Evolutionary conservation across 2,888 invertebrate species (phyloP), one percentile per base, ranked within the genome.

Genomic region (Drosophila cracens): DNA sequence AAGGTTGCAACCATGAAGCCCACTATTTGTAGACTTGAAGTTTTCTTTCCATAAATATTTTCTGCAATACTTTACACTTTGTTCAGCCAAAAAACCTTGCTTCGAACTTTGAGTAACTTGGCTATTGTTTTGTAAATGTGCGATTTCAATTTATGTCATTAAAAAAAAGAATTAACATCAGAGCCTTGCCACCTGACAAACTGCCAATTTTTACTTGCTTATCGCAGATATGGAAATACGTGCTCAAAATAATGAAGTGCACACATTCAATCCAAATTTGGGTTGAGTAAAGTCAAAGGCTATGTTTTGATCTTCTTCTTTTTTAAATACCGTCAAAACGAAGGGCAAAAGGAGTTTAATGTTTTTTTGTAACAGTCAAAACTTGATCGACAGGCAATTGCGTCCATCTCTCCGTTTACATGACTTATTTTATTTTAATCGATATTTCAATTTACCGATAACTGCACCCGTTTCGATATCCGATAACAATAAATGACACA

Each of bases 231-330:
- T 27, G 13, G 25, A 34, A 0, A 46, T 13, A 49, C 27, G 51
- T 43, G 48, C 38, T 70, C 27, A 52, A 65, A 62, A 40, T 64
- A 54, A 49, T 29, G 16, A 48, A 33, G 51, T 33, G 57, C 16
- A 40, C 56, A 62, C 33, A 59, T 21, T 34, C 29, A 43, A 49
- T 25, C 16, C 16, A 54, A 60, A 78, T 63, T 63, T 60, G 46
- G 53, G 57, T 64, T 40, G 49, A 21, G 31, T 61, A 52, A 56
- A 78, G 67, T 73, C 67, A 67, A 78, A 61, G 48, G 53, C 59
- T 56, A 57, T 4, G 48, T 52, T 63, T 74, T 2, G 29, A 56
- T 31, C 25, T 11, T 18, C n/a, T 60, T 56, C 25, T 27, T 36
- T 56, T 43, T 21, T 0, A 5, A 40, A 21, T 46, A 46, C 46